phyloP scores from a whole-genome alignment of 2,113 vertebrate species.

The Leucoraja erinaceus region DNA sequence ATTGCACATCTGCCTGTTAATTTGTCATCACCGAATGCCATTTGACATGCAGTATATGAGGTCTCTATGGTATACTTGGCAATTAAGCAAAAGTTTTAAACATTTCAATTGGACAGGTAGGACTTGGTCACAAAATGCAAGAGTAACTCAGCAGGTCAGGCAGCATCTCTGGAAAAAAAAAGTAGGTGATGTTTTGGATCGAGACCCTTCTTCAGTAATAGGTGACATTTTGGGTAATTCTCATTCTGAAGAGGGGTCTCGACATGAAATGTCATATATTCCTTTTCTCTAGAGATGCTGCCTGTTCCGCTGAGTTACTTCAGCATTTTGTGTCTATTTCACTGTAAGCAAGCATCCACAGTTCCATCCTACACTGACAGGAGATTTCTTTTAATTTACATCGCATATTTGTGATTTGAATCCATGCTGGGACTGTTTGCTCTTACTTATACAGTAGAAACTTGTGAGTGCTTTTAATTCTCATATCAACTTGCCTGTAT shows the following conservation, averaged over 20 bases:
- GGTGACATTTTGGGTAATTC: too few relatives aligned
- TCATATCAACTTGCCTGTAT: neutral
- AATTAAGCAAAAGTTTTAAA: neutral
- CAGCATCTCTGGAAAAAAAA: too few relatives aligned
- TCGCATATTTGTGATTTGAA: neutral
- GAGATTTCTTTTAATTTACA: neutral
- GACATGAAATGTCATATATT: too few relatives aligned
- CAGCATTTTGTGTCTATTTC: too few relatives aligned
- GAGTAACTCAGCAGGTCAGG: too few relatives aligned
- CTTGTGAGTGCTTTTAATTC: constrained; percentile 6
- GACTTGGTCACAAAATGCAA: neutral
- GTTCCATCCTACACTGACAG: too few relatives aligned
- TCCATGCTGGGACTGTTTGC: neutral
- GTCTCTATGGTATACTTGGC: neutral
- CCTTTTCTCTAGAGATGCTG: too few relatives aligned
- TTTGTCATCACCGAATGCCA: constrained; percentile 20
- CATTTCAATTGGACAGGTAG: constrained; percentile 6
- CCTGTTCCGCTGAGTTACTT: too few relatives aligned
- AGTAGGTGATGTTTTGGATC: too few relatives aligned
- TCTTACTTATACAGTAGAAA: neutral
- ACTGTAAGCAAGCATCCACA: too few relatives aligned
- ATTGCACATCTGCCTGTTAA: neutral
- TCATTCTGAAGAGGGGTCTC: too few relatives aligned
- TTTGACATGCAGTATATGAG: constrained; percentile 2
- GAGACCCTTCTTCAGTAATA: too few relatives aligned